Evolutionary conservation across 1,140 invertebrate species (phyloP).

Genomic region (Berghia stephanieae): DNA sequence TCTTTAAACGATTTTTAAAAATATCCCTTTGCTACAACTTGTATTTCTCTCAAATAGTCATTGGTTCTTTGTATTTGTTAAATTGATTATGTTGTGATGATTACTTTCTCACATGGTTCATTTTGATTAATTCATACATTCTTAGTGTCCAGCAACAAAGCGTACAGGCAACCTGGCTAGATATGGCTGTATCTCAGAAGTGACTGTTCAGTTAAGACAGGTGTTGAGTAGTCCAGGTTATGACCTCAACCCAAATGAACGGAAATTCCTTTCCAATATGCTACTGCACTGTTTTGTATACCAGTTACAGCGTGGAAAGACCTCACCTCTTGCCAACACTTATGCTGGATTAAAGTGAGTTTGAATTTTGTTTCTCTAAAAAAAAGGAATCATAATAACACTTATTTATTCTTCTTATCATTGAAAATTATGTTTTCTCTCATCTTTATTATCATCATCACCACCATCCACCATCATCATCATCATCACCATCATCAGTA

Average conservation of each 20-base stretch:
- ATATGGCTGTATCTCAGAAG: constrained; percentile 75
- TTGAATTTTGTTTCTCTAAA: not conserved
- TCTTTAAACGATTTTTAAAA: no score
- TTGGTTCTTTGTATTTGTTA: no score
- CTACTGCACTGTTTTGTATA: constrained; percentile 76
- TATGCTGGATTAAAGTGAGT: constrained; percentile 18
- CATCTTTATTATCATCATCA: not conserved
- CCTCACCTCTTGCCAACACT: not conserved
- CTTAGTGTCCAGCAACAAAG: constrained; percentile 75
- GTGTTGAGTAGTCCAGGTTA: constrained; percentile 66
- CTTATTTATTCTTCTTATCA: not conserved
- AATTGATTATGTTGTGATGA: no score
- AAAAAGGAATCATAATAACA: not conserved
- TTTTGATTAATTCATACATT: constrained; percentile 24
- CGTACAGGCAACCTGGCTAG: constrained; percentile 79
- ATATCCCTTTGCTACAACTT: no score
- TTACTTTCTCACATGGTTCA: no score
- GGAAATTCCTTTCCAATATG: constrained; percentile 77
- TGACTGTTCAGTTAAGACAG: constrained; percentile 74
- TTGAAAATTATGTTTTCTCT: not conserved
- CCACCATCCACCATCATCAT: no score
- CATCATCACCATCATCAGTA: no score
- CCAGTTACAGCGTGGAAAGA: constrained; percentile 61
- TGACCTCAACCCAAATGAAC: constrained; percentile 73
- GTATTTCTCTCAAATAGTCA: no score